A percentile compares a stretch with the other conserved stretches of the same genome.
Evolutionary conservation across 2,797 vertebrate species (phyloP).

Genomic region (Brachyalestes nurse): DNA sequence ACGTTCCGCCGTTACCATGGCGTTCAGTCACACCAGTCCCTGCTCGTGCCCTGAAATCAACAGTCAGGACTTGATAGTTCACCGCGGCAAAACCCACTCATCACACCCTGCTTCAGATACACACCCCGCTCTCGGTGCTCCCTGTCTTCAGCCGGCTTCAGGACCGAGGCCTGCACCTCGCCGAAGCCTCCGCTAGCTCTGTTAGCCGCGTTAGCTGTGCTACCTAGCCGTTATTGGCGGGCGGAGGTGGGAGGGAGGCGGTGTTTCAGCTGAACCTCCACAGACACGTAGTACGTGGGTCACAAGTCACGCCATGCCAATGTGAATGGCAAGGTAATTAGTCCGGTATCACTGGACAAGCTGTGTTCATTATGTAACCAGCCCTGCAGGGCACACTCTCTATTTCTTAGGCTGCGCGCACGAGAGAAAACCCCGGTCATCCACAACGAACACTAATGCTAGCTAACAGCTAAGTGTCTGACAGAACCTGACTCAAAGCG

Average conservation of each 20-base stretch:
- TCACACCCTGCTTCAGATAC: not conserved
- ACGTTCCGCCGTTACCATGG: slow-evolving; percentile 69
- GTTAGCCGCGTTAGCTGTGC: slow-evolving; percentile 48
- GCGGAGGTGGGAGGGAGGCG: slow-evolving; percentile 68
- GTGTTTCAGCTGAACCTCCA: not conserved
- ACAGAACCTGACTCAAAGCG: not conserved
- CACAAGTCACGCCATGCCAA: not conserved
- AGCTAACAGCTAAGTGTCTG: not conserved
- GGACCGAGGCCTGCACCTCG: slow-evolving; percentile 71
- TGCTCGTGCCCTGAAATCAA: not conserved
- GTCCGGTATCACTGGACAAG: not conserved
- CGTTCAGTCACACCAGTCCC: slow-evolving; percentile 43
- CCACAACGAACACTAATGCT: slow-evolving; percentile 11
- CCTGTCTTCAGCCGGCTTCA: slow-evolving; percentile 52
- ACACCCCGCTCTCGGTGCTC: not conserved
- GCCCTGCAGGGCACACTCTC: not conserved
- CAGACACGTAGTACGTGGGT: not conserved
- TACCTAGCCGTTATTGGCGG: slow-evolving; percentile 49
- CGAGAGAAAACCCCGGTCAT: not conserved
- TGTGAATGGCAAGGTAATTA: not conserved
- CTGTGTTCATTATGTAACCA: not conserved
- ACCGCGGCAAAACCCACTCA: too few species aligned
- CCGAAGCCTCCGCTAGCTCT: slow-evolving; percentile 53
- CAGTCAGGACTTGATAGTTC: not conserved
- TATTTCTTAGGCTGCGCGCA: not conserved